phyloP scores from a whole-genome alignment of 2,797 vertebrate genomes.

The Petrocephalus schoutedeni region DNA sequence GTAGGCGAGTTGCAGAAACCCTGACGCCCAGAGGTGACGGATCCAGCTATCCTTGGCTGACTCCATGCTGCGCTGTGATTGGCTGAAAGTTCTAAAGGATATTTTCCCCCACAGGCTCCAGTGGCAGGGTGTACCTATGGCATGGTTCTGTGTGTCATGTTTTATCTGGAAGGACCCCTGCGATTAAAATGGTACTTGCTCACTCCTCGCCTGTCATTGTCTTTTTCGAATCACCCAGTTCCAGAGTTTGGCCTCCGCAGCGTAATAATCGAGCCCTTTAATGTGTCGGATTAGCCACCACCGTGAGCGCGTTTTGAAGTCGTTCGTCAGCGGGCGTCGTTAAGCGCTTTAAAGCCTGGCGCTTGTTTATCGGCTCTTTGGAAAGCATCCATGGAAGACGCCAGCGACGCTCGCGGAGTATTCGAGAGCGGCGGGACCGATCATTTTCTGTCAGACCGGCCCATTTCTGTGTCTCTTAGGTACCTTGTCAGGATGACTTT shows the following conservation, averaged over 20 bases:
- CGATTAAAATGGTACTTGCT: background rate
- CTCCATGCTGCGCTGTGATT: background rate
- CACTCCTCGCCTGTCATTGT: background rate
- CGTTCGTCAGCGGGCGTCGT: background rate
- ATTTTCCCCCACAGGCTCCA: background rate
- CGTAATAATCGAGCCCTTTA: background rate
- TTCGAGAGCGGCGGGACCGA: background rate
- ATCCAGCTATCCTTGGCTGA: background rate
- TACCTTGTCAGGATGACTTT: background rate
- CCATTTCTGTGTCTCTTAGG: background rate
- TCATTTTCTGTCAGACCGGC: background rate
- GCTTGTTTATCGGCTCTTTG: constrained; percentile 11
- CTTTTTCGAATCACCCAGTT: background rate
- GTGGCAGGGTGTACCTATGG: background rate
- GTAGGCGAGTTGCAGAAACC: background rate
- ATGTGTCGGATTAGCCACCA: background rate
- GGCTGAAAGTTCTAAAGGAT: background rate
- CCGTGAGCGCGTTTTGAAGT: background rate
- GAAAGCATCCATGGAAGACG: background rate
- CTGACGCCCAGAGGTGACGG: background rate
- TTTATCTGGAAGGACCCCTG: background rate
- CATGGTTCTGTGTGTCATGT: background rate
- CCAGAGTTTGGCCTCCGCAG: background rate
- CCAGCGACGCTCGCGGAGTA: background rate
- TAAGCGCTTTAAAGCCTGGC: background rate